Base-by-base conservation (phyloP, 2,113 vertebrate species). In the Kryptolebias marmoratus region DNA sequence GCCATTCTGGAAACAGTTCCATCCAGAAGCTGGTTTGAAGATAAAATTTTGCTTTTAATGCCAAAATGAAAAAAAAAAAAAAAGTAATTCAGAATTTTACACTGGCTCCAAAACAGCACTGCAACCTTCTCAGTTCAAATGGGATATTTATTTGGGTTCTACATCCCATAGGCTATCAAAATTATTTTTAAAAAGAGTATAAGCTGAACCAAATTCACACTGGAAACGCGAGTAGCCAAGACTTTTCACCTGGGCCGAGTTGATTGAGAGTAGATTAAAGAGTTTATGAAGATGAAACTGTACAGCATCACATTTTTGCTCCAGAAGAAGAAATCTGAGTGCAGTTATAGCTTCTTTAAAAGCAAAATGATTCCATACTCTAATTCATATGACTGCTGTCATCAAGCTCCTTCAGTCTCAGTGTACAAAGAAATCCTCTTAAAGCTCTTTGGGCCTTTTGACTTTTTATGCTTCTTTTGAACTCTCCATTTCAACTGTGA, bases 391-490 rank as follows among this genome's bases (percentile, higher is more conserved):
- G 57, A 79, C 70, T 71, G 61, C 81, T 64, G 69, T 72, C 81
- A 42, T 77, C 68, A 71, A 72, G 67, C 78, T 73, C 79, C 81
- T 79, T 28, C 11, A 76, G 71, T 66, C 63, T 49, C 64, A n/a
- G 48, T 52, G 86, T 75, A 83, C 81, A 88, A 86, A 90, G 82
- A 90, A 83, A 84, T 54, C 55, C 81, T 77, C 88, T 83, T 64
- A 47, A 88, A 76, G 89, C 77, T 78, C 74, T 45, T 50, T 54
- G 18, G 76, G 71, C 85, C 82, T 82, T 88, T 90, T 90, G 81
- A 90, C 89, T 87, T 85, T 71, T 76, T 82, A 75, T 82, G 87
- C 90, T 80, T 80, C 75, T 89, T 90, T 85, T 93, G 85, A 93
- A 91, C 87, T 87, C 88, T 84, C 81, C 77, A 85, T 91, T 92